phyloP scores from a whole-genome alignment of 2,113 vertebrate species.

The Cervus canadensis region DNA sequence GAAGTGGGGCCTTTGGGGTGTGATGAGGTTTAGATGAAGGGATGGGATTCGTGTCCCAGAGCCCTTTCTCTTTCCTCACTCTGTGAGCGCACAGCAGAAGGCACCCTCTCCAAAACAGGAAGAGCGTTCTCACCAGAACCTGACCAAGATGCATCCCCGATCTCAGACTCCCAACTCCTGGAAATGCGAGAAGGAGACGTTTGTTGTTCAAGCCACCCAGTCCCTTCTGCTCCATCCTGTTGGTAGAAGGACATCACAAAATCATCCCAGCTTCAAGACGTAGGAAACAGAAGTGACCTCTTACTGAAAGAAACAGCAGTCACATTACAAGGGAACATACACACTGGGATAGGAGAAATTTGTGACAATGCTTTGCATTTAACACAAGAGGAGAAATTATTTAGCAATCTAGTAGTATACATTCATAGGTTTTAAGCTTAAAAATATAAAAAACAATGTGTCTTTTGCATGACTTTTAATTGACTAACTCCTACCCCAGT shows the following conservation, averaged over 20 bases:
- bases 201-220: background rate
- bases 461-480: background rate
- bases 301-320: background rate
- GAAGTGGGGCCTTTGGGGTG: background rate
- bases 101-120: background rate
- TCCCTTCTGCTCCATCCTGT: background rate
- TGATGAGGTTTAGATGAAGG: background rate
- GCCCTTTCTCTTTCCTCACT: background rate
- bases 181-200: background rate
- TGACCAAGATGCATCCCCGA: background rate
- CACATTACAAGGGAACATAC: background rate
- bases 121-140: background rate
- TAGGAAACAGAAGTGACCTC: background rate
- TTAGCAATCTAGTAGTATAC: background rate
- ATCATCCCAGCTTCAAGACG: background rate
- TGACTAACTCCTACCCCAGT: background rate
- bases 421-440: background rate
- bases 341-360: background rate
- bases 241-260: background rate
- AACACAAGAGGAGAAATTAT: background rate
- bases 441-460: background rate
- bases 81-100: background rate
- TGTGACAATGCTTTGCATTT: background rate
- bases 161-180: background rate
- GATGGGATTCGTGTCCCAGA: background rate